Evolutionary conservation across 2,113 vertebrate species (phyloP).

Genomic region (Psophia crepitans): DNA sequence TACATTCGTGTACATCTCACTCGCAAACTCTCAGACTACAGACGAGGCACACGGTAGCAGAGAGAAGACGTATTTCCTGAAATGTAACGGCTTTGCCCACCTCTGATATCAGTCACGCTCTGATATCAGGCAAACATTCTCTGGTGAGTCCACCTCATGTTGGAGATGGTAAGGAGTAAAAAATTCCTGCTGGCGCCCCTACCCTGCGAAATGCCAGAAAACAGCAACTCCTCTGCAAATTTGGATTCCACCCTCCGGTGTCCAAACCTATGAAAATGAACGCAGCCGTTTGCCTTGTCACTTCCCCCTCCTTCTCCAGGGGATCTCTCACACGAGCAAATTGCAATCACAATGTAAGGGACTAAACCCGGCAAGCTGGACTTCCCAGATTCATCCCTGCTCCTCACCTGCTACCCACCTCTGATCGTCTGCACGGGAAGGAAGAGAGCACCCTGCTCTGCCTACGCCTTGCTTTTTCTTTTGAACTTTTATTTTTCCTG

Average conservation of each 20-base stretch:
- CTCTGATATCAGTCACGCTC: not conserved
- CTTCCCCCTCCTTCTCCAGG: not conserved
- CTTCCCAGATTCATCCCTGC: not conserved
- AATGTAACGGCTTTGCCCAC: not conserved
- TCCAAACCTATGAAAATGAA: not conserved
- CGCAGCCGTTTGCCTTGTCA: not conserved
- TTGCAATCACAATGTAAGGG: not conserved
- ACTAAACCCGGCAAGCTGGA: not conserved
- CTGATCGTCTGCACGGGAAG: not conserved
- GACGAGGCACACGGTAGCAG: not conserved
- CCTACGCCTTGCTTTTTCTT: not conserved
- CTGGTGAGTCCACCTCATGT: not conserved
- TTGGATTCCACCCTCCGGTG: not conserved
- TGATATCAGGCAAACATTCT: not conserved
- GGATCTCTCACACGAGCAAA: not conserved
- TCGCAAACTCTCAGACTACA: not conserved
- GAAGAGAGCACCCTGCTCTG: not conserved
- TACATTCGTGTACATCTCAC: not conserved
- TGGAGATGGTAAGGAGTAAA: not conserved
- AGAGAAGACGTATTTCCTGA: not conserved
- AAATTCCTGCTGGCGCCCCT: not conserved
- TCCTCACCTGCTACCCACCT: not conserved
- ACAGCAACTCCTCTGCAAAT: not conserved
- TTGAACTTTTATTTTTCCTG: conserved; percentile 29
- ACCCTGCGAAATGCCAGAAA: not conserved